phyloP scores from a whole-genome alignment of 1,140 invertebrate genomes.

The Aphis gossypii region DNA sequence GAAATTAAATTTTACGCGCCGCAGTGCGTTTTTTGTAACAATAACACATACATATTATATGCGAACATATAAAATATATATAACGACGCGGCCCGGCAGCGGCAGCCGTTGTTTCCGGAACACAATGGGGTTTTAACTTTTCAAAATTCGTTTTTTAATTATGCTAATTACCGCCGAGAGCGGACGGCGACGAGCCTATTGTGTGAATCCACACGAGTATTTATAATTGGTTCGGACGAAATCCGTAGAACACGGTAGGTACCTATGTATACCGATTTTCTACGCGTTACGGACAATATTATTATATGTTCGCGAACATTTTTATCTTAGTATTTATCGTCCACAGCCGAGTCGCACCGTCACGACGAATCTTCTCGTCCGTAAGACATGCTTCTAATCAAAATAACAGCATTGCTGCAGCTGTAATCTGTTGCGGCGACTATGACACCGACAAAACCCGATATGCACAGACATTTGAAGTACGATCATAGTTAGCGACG shows the following conservation, averaged over 20 bases:
- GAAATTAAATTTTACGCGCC: not conserved
- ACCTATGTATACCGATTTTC: too few relatives aligned
- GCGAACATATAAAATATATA: not conserved
- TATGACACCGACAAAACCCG: too few relatives aligned
- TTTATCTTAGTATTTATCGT: too few relatives aligned
- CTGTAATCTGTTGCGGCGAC: too few relatives aligned
- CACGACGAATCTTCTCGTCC: too few relatives aligned
- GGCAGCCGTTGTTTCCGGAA: not conserved
- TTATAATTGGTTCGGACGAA: not conserved
- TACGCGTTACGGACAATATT: too few relatives aligned
- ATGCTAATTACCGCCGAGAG: not conserved
- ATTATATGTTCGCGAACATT: too few relatives aligned
- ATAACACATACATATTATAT: not conserved
- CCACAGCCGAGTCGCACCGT: too few relatives aligned
- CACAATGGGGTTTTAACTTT: constrained; percentile 7
- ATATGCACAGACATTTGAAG: too few relatives aligned
- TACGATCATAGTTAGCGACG: too few relatives aligned
- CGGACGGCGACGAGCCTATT: not conserved
- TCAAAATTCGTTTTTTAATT: constrained; percentile 7
- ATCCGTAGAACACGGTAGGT: not conserved
- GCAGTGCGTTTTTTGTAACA: not conserved
- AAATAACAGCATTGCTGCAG: too few relatives aligned
- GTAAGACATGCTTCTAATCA: too few relatives aligned
- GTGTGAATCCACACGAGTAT: not conserved
- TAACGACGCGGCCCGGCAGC: not conserved